Evolutionary conservation across 2,797 vertebrate genomes (phyloP).

Genomic region (Galago senegalensis): DNA sequence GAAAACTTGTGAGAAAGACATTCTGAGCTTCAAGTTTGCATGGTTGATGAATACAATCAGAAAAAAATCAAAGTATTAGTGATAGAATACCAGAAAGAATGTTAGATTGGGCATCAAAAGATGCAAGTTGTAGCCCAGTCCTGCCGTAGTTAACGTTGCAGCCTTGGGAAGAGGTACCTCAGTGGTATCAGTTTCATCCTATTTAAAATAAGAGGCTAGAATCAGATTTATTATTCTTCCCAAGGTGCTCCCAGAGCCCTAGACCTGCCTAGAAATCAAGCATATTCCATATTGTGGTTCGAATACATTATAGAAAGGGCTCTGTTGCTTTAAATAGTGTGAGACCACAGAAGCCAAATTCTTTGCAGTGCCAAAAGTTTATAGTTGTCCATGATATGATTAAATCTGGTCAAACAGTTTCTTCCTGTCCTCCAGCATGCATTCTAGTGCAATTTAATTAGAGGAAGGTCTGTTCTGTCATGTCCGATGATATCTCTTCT

Average conservation of each 20-base stretch:
- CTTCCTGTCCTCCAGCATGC: constrained; percentile 6
- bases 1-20: background rate
- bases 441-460: constrained; percentile 51
- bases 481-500: constrained; percentile 13
- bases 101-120: background rate
- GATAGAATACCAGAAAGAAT: background rate
- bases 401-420: constrained; percentile 58
- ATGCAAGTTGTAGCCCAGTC: background rate
- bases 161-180: background rate
- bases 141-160: background rate
- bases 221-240: background rate
- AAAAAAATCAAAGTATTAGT: background rate
- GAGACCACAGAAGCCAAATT: constrained; percentile 1
- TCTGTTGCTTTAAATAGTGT: background rate
- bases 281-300: background rate
- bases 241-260: background rate
- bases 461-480: constrained; percentile 9
- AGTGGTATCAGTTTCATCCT: background rate
- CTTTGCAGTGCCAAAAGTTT: background rate
- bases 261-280: background rate
- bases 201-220: background rate
- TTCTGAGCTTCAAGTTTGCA: background rate
- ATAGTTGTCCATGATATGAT: constrained; percentile 1
- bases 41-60: background rate
- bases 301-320: background rate